Evolutionary conservation across 2,113 vertebrate genomes (phyloP).

Genomic region (Circaetus cinerascens): DNA sequence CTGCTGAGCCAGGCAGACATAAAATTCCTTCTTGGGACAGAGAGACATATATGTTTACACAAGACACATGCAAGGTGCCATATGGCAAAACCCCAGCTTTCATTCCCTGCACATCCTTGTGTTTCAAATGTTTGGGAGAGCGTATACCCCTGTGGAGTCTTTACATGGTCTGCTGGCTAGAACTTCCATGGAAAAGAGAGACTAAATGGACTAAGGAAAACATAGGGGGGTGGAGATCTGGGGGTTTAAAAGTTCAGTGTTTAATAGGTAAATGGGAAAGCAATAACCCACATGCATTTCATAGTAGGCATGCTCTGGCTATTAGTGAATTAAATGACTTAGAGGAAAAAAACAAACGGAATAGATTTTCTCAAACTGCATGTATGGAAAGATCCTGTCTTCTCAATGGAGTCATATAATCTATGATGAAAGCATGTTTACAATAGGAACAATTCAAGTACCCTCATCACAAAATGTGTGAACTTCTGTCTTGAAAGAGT

Average conservation of each 20-base stretch:
- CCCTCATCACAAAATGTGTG: neutral
- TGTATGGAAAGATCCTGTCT: neutral
- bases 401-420: neutral
- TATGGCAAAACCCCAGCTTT: slow-evolving; percentile 41
- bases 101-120: slow-evolving; percentile 25
- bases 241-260: slow-evolving; percentile 48
- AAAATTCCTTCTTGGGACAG: neutral
- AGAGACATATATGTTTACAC: neutral
- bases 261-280: slow-evolving; percentile 28
- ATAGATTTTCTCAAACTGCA: neutral
- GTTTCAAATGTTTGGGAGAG: slow-evolving; percentile 38
- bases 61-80: slow-evolving; percentile 25
- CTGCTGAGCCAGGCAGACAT: neutral
- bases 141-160: neutral
- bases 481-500: neutral
- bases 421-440: neutral
- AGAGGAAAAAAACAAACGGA: neutral
- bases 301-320: neutral
- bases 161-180: slow-evolving; percentile 39
- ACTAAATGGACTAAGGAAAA: slow-evolving; percentile 22
- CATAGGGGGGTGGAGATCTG: neutral
- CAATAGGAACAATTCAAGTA: neutral
- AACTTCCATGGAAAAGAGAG: slow-evolving; percentile 11
- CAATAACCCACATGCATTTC: neutral
- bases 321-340: neutral